Evolutionary conservation across 2,888 invertebrate species (phyloP), one percentile per base, ranked within the genome.

Genomic region (Sisyra nigra): DNA sequence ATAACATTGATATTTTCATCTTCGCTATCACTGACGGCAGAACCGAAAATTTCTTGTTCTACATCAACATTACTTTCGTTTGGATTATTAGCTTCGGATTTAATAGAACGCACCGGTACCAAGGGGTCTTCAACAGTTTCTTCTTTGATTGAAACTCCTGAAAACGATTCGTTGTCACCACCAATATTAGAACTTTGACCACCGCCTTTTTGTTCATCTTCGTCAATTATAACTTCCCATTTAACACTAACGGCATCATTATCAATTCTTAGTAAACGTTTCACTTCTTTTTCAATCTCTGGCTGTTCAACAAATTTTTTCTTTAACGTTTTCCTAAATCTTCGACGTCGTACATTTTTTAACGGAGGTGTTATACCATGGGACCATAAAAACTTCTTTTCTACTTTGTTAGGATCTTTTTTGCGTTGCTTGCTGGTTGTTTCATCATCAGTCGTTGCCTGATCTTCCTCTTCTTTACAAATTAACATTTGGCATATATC

Each of bases 281-380:
- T 93, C 0, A 98, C 91, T 67, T 98, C 97, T 59, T 94, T 94
- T 58, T 98, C 97, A 49, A 96, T 92, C 67, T 97, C 96, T 1
- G 96, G 94, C 17, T 92, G 89, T 63, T 96, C 96, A 1, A 89
- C 88, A 63, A 86, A 89, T 63, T 97, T 98, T 61, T 98, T 98
- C 59, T 89, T 91, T 19, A 96, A 61, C 0, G 93, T 94, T 66
- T 94, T 94, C 30, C 96, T 73, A 56, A 96, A 96, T 45, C 96
- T 72, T 44, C 93, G 72, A 52, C 86, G 86, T 8, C 96, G 71
- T 0, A 93, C 88, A 65, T 97, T 97, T 61, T 97, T 98, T 45
- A 93, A 70, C 0, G 97, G 94, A 1, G 94, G 92, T 3, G 96
- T 92, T 37, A 98, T 68, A 30, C 98, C 98, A 62, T 98, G 97